Evolutionary conservation across 2,797 vertebrate species (phyloP), one percentile per base, ranked within the genome.

Genomic region (Hoplostethus mediterraneus): DNA sequence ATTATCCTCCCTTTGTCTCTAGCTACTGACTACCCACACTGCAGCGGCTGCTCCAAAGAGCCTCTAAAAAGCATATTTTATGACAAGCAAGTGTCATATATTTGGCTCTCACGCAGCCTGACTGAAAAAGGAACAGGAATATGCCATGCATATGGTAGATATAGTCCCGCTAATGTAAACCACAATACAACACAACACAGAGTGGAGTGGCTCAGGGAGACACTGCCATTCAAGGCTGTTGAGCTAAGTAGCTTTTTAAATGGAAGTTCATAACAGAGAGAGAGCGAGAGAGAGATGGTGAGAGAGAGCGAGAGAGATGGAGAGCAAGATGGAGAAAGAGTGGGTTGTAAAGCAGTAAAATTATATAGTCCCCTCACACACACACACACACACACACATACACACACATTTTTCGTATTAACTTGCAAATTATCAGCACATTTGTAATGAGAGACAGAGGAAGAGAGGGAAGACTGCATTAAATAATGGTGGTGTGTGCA

Each of bases 351-450:
- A 21, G 55, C 72, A 14, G 65, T 71, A 69, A 75, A 77, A 73
- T 75, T 47, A 79, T 75, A 54, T 44, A 57, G 14, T 16, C 48
- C 21, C 71, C 52, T 59, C 55, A 52, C 45, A 44, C 25, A n/a
- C 36, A n/a, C 56, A 54, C 17, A 11, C 55, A 52, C 45, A 44
- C 25, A n/a, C 36, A n/a, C 56, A 54, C 17, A 11, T n/a, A 47
- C 49, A 48, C 25, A 68, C 13, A 11, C 42, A 14, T 56, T 60
- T 69, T 67, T 58, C 55, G 71, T 81, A 75, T 83, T 70, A 67
- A 75, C 77, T 79, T 84, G 62, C 61, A 82, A 74, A 83, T 87
- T 77, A 90, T 77, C 61, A 54, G 57, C 71, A 70, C 68, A 77
- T 87, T 77, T 54, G 60, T 66, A 84, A 89, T 87, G 72, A 79